Percentiles rank a stretch among this genome's conserved stretches.
Evolutionary conservation across 2,113 vertebrate species (phyloP).

Genomic region (Hystrix cristata): DNA sequence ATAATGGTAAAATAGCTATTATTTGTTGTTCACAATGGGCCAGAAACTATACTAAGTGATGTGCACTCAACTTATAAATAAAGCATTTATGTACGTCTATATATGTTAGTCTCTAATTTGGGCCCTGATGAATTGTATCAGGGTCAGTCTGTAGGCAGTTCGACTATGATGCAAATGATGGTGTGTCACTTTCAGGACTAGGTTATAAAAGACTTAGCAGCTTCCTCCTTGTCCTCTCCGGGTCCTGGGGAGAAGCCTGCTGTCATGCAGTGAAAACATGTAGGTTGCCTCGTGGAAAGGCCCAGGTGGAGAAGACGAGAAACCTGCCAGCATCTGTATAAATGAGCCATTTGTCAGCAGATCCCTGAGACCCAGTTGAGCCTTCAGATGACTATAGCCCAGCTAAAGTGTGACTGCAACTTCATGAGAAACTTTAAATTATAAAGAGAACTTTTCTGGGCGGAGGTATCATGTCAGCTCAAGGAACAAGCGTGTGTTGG

Average conservation of each 20-base stretch:
- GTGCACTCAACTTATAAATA: neutral
- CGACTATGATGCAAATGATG: neutral
- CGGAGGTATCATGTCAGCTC: neutral
- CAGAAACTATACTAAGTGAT: neutral
- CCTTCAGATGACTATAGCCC: neutral
- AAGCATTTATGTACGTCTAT: neutral
- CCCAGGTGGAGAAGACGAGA: neutral
- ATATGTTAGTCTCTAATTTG: neutral
- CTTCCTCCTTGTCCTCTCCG: neutral
- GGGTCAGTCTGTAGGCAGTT: neutral
- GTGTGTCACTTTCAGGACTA: neutral
- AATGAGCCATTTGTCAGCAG: neutral
- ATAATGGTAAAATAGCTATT: neutral
- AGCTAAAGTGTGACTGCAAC: neutral
- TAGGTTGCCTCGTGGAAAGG: neutral
- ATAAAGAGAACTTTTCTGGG: neutral
- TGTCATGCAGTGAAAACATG: neutral
- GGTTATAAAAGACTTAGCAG: neutral
- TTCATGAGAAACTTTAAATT: neutral
- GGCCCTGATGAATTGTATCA: neutral
- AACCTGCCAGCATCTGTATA: neutral
- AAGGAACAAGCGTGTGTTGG: neutral
- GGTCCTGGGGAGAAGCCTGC: neutral
- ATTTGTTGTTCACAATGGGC: neutral
- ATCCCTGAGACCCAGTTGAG: neutral